Percentiles rank a stretch among this genome's conserved stretches.
These are phyloP conservation scores for Semaprochilodus insignis DNA, from an alignment of 2,797 vertebrate species.

Conservation along the genomic window DNA sequence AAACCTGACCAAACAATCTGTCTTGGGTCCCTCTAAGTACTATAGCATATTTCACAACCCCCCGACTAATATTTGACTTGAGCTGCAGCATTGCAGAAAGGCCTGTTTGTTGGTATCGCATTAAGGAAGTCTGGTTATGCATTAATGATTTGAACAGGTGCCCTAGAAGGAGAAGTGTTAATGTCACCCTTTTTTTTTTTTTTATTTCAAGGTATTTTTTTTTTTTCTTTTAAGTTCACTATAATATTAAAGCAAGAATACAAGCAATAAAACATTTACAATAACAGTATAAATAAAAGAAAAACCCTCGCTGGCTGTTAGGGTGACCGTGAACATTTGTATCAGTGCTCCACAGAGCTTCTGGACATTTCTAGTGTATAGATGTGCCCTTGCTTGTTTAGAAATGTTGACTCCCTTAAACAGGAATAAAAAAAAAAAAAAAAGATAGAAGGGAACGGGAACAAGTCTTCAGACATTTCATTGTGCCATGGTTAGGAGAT, in stretches of 20 bases:
- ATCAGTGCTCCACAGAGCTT: conserved; percentile 40
- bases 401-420: conserved; percentile 54
- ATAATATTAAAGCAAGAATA: conserved; percentile 12
- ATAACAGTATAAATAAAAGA: conserved; percentile 3
- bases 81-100: conserved; percentile 25
- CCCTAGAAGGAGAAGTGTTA: not conserved
- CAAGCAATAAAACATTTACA: conserved; percentile 37
- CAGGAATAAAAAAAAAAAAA: conserved; percentile 21
- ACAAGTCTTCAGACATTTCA: conserved; percentile 54
- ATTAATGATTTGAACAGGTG: not conserved
- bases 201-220: conserved; percentile 11
- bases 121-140: conserved; percentile 6
- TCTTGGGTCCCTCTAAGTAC: not conserved
- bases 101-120: conserved; percentile 26
- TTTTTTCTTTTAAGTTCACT: not conserved
- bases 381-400: conserved; percentile 57
- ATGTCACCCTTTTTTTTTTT: not conserved
- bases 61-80: conserved; percentile 20
- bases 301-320: conserved; percentile 11
- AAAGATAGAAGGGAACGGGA: conserved; percentile 17
- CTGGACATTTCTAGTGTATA: conserved; percentile 5
- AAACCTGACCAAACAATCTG: conserved; percentile 46
- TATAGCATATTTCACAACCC: conserved; percentile 11
- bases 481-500: conserved; percentile 63
- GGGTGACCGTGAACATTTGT: conserved; percentile 22